Evolutionary conservation across 2,888 invertebrate species (phyloP), one percentile per base, ranked within the genome.

Genomic region (Harpalus rubripes): DNA sequence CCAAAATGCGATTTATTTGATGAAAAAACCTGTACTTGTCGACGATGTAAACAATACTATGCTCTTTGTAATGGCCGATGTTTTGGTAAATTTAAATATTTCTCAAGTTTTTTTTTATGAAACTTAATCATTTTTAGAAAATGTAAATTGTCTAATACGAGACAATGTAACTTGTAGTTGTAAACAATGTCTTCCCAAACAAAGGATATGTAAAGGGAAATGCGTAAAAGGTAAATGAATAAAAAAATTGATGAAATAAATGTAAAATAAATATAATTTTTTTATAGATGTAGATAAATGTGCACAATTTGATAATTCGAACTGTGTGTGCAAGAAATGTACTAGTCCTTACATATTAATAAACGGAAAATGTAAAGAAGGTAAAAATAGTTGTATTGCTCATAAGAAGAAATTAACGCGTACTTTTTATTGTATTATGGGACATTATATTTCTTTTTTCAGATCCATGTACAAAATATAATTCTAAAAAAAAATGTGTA

Each of bases 171-270:
- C n/a, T 15, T 59, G 59, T 59, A 7, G 3, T 3, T 59, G 59
- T 59, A 16, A 16, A 0, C 7, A 59, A 16, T 59, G 59, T 6
- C 7, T 15, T 7, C n/a, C 15, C 16, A 7, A 1, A n/a, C 15
- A 59, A n/a, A 7, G 59, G n/a, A 7, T 59, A 15, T 59, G 59
- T 16, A 61, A 81, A 41, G 81, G 81, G 44, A 15, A 59, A 61
- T 81, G 76, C 41, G 7, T n/a, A 15, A 12, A 16, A 76, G 52
- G 76, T 76, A 76, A 18, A 5, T 32, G 10, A 52, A 52, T 22
- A 8, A 76, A 52, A 76, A 76, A 15, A 76, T 76, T 18, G 41
- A 32, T 32, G 15, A 41, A 76, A 52, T 44, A 44, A 56, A 44
- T n/a, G 41, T 18, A 15, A n/a, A n/a, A 59, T 59, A 58, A 79